Conservation (phyloP, 2,888 invertebrate genomes). For the Norana najaformis region DNA sequence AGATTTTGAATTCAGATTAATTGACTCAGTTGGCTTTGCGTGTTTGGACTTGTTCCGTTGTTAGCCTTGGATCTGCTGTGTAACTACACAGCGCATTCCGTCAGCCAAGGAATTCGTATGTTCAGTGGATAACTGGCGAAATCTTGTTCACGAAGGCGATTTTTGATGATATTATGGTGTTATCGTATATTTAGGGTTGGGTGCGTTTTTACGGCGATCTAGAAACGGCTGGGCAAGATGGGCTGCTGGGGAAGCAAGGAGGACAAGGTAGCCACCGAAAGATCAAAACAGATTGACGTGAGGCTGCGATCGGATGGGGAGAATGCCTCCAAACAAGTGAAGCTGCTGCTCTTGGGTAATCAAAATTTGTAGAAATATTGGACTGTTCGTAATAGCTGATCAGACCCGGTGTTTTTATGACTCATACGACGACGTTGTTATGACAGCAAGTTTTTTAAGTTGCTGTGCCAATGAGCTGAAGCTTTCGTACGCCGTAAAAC, state of each 20-base stretch:
- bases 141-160: background rate
- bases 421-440: background rate
- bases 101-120: background rate
- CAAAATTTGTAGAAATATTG: background rate
- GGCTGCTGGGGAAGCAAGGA: slow-evolving; percentile 37
- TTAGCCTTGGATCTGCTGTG: background rate
- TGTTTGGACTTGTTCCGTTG: background rate
- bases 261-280: slow-evolving; percentile 33
- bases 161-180: background rate
- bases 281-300: slow-evolving; percentile 35
- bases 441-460: background rate
- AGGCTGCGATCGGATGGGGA: slow-evolving; percentile 28
- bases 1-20: background rate
- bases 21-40: background rate
- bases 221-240: slow-evolving; percentile 29
- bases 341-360: slow-evolving; percentile 34
- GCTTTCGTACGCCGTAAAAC: background rate
- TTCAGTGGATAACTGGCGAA: background rate
- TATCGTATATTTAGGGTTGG: background rate
- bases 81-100: background rate
- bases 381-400: background rate
- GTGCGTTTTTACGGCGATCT: slow-evolving; percentile 6
- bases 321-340: slow-evolving; percentile 33
- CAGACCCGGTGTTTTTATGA: background rate
- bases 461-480: too few relatives aligned